Conservation (phyloP, 2,113 vertebrate genomes). For the Mirza zaza region DNA sequence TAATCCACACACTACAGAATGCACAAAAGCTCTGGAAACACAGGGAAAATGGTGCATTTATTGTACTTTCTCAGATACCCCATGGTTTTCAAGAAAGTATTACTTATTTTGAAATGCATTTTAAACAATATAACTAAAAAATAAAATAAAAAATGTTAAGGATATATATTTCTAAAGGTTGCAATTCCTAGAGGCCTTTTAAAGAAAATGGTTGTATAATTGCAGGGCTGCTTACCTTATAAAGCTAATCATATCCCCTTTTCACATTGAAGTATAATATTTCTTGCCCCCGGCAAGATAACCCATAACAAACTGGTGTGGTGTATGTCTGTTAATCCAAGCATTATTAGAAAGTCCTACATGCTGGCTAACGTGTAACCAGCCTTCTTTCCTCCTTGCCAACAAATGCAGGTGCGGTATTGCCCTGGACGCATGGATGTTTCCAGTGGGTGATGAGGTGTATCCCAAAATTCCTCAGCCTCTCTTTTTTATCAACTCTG, state of each 20-base stretch:
- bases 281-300: background rate
- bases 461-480: constrained; percentile 90
- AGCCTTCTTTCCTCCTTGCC: background rate
- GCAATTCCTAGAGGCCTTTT: background rate
- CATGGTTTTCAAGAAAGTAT: background rate
- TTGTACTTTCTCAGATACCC: background rate
- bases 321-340: background rate
- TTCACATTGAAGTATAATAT: background rate
- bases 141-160: background rate
- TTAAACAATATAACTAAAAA: background rate
- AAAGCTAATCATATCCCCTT: background rate
- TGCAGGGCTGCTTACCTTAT: background rate
- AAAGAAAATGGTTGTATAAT: background rate
- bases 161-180: background rate
- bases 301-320: background rate
- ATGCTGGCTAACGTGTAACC: background rate
- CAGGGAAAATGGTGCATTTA: background rate
- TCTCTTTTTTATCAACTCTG: constrained; percentile 96
- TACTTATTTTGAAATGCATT: background rate
- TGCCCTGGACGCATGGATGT: constrained; percentile 95
- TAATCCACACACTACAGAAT: background rate
- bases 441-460: constrained; percentile 89
- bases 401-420: constrained; percentile 89
- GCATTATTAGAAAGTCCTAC: background rate
- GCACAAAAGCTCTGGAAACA: background rate